A percentile compares a stretch with the other conserved stretches of the same genome.
Conservation (phyloP, 37 sponge, comb jelly and placozoan species). For the Haliclona indistincta region DNA sequence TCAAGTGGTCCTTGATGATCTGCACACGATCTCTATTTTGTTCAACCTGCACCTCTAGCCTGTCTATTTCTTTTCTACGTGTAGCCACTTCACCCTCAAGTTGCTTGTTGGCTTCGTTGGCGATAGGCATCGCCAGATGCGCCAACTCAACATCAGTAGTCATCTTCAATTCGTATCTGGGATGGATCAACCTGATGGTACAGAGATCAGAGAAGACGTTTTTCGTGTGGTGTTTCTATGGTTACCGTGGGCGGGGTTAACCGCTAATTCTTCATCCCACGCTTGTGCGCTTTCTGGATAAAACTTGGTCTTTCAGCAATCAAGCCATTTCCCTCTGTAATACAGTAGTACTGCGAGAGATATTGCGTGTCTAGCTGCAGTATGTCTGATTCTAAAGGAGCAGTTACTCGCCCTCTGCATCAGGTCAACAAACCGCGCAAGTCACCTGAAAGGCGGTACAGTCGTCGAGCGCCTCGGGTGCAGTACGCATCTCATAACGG, state of each 20-base stretch:
- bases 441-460: not conserved
- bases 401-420: conserved; percentile 13
- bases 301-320: not conserved
- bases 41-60: conserved; percentile 38
- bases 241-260: not conserved
- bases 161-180: too few relatives aligned
- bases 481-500: conserved; percentile 36
- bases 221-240: not conserved
- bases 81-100: conserved; percentile 60
- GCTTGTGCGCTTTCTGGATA: not conserved
- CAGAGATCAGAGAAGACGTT: too few relatives aligned
- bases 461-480: conserved; percentile 24
- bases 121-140: conserved; percentile 57
- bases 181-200: too few relatives aligned
- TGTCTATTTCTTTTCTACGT: conserved; percentile 42
- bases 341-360: too few relatives aligned
- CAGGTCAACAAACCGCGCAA: conserved; percentile 21
- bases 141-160: conserved; percentile 18
- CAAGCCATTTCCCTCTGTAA: too few relatives aligned
- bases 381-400: not conserved
- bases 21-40: conserved; percentile 72
- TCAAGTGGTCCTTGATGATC: conserved; percentile 85
- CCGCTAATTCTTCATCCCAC: not conserved
- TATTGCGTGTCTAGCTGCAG: not conserved
- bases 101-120: conserved; percentile 81